Base-by-base conservation (phyloP, 2,888 invertebrate species). In the Spatulosminthurus flaviceps region DNA sequence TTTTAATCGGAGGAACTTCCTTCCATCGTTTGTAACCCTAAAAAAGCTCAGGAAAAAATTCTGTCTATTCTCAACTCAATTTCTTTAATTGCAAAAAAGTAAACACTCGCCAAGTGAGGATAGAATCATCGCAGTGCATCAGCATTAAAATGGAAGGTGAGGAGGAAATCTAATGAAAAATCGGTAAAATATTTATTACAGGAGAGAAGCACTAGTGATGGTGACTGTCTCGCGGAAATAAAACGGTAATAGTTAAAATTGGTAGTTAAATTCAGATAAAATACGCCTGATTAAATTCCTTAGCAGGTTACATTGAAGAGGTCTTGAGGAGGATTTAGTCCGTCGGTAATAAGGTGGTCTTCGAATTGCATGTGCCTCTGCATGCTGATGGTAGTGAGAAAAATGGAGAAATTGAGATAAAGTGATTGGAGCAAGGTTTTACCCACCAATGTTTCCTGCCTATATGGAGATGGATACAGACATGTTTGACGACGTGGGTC, bases 371-470 rank as follows among this genome's bases (percentile, higher is more conserved):
- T 51, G 51, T 11, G 51, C 51, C 9, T n/a, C n/a, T 51, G 51
- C 51, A 51, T 51, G 51, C 51, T 51, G 51, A 51, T 51, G 51
- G 51, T n/a, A 51, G 16, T 51, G 51, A 51, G n/a, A 51, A n/a
- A 51, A 51, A 51, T 19, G 16, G 51, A 51, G n/a, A n/a, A n/a
- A 51, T 2, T 13, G 1, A 16, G 51, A 51, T 51, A n/a, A 51
- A 51, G n/a, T 51, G 51, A 51, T 51, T 51, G 51, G 51, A n/a
- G 51, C 51, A 51, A 51, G 51, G 51, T 51, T 51, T 51, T 51
- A 9, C 7, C n/a, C 4, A 2, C 51, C 16, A 16, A 51, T 16
- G 51, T 51, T 2, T 51, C 5, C 16, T 2, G 5, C 51, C 5
- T 9, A 2, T 51, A 51, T 51, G 13, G 13, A n/a, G 51, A 51